A percentile compares a stretch with the other conserved stretches of the same genome.
Conservation (phyloP, 2,888 invertebrate genomes). For the Craniophora ligustri region DNA sequence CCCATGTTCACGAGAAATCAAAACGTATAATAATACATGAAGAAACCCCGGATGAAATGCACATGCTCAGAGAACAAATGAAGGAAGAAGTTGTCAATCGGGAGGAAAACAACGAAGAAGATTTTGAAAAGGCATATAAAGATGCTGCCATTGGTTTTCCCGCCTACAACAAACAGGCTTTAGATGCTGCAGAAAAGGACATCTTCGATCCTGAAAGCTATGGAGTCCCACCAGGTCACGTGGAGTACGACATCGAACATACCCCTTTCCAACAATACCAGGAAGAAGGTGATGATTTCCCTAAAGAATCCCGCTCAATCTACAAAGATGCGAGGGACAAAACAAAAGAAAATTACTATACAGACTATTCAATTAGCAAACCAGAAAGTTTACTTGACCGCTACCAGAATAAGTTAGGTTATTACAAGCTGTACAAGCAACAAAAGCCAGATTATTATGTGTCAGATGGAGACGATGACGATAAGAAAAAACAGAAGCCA, state of each 20-base stretch:
- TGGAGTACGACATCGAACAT: slow-evolving; percentile 68
- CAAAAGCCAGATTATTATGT: slow-evolving; percentile 73
- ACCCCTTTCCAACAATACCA: slow-evolving; percentile 78
- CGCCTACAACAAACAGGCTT: slow-evolving; percentile 67
- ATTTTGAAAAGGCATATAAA: slow-evolving; percentile 83
- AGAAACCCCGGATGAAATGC: slow-evolving; percentile 73
- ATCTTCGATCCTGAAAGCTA: slow-evolving; percentile 77
- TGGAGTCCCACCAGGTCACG: slow-evolving; percentile 65
- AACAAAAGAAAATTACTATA: slow-evolving; percentile 76
- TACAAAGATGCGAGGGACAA: slow-evolving; percentile 79
- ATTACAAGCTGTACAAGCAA: slow-evolving; percentile 76
- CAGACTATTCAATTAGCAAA: slow-evolving; percentile 75
- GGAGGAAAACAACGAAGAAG: slow-evolving; percentile 81
- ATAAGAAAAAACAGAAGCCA: slow-evolving; percentile 66
- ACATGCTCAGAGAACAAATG: slow-evolving; percentile 70
- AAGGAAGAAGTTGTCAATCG: slow-evolving; percentile 69
- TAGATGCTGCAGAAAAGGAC: slow-evolving; percentile 71
- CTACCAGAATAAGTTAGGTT: slow-evolving; percentile 74
- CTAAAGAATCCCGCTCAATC: slow-evolving; percentile 69
- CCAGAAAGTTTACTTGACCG: slow-evolving; percentile 74
- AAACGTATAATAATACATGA: slow-evolving; percentile 76
- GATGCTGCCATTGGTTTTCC: slow-evolving; percentile 82
- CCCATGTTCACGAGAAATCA: slow-evolving; percentile 73
- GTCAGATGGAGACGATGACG: slow-evolving; percentile 53
- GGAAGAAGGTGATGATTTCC: slow-evolving; percentile 73